Evolutionary conservation across 2,797 vertebrate genomes (phyloP).

Genomic region (Cirrhinus molitorella): DNA sequence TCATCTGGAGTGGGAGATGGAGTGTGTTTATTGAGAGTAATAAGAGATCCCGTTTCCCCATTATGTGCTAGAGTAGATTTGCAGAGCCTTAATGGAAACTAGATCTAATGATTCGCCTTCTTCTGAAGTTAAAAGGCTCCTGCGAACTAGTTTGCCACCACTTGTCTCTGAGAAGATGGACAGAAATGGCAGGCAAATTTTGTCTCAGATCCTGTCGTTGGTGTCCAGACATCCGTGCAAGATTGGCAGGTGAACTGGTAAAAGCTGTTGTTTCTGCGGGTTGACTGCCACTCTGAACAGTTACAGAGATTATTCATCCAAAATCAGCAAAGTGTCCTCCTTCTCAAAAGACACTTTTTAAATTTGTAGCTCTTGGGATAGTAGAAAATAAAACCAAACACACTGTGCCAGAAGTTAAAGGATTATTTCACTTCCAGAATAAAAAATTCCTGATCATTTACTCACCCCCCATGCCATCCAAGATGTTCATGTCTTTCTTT

Average conservation of each 20-base stretch:
- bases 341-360: neutral
- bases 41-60: neutral
- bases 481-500: too few relatives aligned
- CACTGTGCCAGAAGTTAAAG: neutral
- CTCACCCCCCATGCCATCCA: too few relatives aligned
- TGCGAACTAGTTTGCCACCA: slow-evolving; percentile 9
- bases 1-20: neutral
- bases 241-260: neutral
- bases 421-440: too few relatives aligned
- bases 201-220: neutral
- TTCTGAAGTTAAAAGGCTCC: slow-evolving; percentile 33
- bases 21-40: slow-evolving; percentile 38
- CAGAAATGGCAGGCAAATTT: neutral
- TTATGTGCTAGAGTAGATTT: slow-evolving; percentile 21
- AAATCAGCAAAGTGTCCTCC: neutral
- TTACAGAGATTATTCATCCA: neutral
- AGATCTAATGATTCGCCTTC: slow-evolving; percentile 29
- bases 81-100: slow-evolving; percentile 32
- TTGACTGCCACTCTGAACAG: neutral
- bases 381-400: neutral
- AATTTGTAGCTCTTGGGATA: neutral
- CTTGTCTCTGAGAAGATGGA: slow-evolving; percentile 5
- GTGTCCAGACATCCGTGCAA: neutral
- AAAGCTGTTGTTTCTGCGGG: neutral
- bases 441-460: too few relatives aligned